Base-by-base conservation (phyloP, 2,888 invertebrate genomes). In the Syrphus vitripennis region DNA sequence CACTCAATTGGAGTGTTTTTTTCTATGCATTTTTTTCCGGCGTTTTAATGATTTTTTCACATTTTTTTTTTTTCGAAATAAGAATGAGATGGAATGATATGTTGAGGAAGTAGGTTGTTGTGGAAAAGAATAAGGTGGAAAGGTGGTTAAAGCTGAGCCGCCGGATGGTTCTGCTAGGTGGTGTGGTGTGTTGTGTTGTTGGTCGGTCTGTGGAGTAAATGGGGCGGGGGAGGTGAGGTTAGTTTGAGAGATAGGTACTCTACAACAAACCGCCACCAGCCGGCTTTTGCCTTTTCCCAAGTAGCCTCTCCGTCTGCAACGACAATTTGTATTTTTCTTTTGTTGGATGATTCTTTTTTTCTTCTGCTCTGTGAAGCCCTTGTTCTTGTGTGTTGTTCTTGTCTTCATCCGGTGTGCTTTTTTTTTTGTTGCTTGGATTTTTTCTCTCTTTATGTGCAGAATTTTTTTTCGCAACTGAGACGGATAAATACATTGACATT, bases 221-320 rank as follows among this genome's bases (percentile, higher is more conserved):
- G 37, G n/a, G n/a, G n/a, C n/a, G n/a, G n/a, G n/a, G n/a, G n/a
- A 14, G 26, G 42, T 26, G 29, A 10, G n/a, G 29, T 70, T n/a
- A 7, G 45, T 31, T 42, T 24, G 26, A 70, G 45, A 74, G 42
- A 57, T 50, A 59, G 10, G 3, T 10, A 34, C 34, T 12, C 10
- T 10, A 34, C 12, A 3, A 45, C 42, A 31, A 21, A 61, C 21
- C 37, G 69, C 61, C 76, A 86, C 55, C 72, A 86, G 86, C 82
- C 86, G 86, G 86, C 86, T 74, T 86, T 59, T 59, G 31, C 34
- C n/a, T 57, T 57, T 84, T 86, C 63, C 76, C 82, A 87, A 87
- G 87, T 87, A 87, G 87, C 87, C 87, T 87, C 87, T 87, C 75
- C 87, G 87, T 87, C 81, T 84, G 84, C 84, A 87, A 42, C 76